phyloP scores from a whole-genome alignment of 2,113 vertebrate species.

The Tyto alba region DNA sequence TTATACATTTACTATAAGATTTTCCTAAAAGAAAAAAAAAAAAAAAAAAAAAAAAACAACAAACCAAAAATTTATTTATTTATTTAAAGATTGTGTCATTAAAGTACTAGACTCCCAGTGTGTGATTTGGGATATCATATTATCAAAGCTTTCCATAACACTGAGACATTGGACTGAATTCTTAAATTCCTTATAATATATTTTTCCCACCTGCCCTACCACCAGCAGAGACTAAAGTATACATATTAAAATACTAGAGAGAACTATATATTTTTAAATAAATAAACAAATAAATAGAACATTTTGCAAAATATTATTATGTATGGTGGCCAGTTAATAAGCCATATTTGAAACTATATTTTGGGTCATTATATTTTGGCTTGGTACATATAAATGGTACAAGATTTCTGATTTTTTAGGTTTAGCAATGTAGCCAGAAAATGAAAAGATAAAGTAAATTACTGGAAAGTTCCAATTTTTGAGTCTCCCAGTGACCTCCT shows the following conservation, averaged over 20 bases:
- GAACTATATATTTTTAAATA: not conserved
- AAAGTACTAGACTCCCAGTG: not conserved
- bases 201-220: not conserved
- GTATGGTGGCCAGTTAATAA: not conserved
- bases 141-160: conserved; percentile 34
- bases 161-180: not conserved
- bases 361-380: not conserved
- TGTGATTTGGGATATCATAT: not conserved
- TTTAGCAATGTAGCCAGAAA: not conserved
- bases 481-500: not conserved
- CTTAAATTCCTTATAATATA: not conserved
- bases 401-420: not conserved
- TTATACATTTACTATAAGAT: not conserved
- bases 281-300: not conserved
- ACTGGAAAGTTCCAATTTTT: not conserved
- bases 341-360: not conserved
- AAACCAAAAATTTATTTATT: not conserved
- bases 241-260: not conserved
- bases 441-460: not conserved
- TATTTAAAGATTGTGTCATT: not conserved
- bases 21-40: not conserved
- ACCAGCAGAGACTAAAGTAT: not conserved
- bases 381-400: not conserved
- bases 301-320: not conserved
- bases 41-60: too few relatives aligned